Conservation (phyloP, 35 echinoderm and acorn worm species). For the Eucidaris tribuloides region DNA sequence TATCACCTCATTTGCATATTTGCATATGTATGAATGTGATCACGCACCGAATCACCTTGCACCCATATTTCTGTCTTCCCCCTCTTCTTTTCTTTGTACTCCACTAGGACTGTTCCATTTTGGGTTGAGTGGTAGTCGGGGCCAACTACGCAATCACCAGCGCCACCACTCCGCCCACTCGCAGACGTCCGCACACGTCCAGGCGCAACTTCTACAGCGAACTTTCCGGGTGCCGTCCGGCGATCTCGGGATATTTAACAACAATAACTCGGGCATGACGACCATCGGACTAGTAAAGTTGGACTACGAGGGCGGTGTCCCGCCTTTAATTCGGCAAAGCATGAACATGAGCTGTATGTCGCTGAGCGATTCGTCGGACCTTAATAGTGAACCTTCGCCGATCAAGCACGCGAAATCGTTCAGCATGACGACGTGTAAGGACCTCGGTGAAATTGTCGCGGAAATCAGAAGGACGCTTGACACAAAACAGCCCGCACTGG, state of each 20-base stretch:
- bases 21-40: conserved; percentile 33
- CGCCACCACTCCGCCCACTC: conserved; percentile 47
- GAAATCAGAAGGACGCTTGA: conserved; percentile 91
- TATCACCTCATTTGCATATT: conserved; percentile 21
- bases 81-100: conserved; percentile 13
- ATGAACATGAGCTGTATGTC: conserved; percentile 82
- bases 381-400: conserved; percentile 55
- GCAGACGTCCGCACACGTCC: conserved; percentile 44
- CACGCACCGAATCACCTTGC: conserved; percentile 29
- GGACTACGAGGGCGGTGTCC: conserved; percentile 21
- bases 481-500: conserved; percentile 65
- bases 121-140: conserved; percentile 11
- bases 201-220: conserved; percentile 66
- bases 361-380: conserved; percentile 68
- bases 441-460: conserved; percentile 71
- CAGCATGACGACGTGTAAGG: conserved; percentile 89
- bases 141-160: conserved; percentile 30
- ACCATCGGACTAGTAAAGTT: conserved; percentile 26
- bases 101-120: conserved; percentile 51
- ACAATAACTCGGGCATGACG: conserved; percentile 66
- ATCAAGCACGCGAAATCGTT: conserved; percentile 93
- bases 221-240: conserved; percentile 66
- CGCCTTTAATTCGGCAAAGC: conserved; percentile 61
- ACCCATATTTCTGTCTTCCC: conserved; percentile 31
- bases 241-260: conserved; percentile 55